Base-by-base conservation (phyloP, 2,113 vertebrate species). In the Sturnira hondurensis region DNA sequence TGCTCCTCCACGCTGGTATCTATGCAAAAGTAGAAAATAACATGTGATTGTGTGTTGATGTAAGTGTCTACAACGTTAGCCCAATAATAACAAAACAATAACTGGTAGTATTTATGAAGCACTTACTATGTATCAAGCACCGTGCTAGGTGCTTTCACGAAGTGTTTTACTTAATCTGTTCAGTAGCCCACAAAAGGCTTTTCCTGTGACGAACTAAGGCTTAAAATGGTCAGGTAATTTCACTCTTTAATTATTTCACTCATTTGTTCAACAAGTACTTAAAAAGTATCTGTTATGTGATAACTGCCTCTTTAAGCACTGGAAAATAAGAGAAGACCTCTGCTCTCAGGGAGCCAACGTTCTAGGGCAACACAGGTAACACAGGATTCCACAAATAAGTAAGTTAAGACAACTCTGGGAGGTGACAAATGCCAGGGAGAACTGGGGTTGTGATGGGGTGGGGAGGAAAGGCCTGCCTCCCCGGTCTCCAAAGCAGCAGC, bases 141-240 rank as follows among this genome's bases (percentile, higher is more conserved):
- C 31, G 31, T 13, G 47, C 41, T 61, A 71, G 74, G 33, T 83
- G 58, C 12, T 63, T 63, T 47, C 36, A 13, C 2, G 11, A 5
- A 83, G 36, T 26, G 33, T 22, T 63, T 63, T 65, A 45, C 68
- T 76, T 45, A 58, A 14, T 84, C 9, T n/a, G 83, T 12, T 20
- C 12, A 86, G 38, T 0, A 70, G 4, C 12, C 74, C 31, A 36
- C 5, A 10, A 83, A 87, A 73, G 45, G 70, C 11, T 67, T 58
- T 76, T 58, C n/a, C 68, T 4, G 12, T 24, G 22, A 70, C 43
- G 84, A 78, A 68, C 10, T 83, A 83, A 14, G 43, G 24, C 22
- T 93, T 91, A 11, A 88, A 80, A 80, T 22, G 47, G 2, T 86
- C 54, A 96, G 31, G 31, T 58, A 33, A 56, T 50, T n/a, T 77